Evolutionary conservation across 2,888 invertebrate species (phyloP).

Genomic region (Drosophila nigritarsus): DNA sequence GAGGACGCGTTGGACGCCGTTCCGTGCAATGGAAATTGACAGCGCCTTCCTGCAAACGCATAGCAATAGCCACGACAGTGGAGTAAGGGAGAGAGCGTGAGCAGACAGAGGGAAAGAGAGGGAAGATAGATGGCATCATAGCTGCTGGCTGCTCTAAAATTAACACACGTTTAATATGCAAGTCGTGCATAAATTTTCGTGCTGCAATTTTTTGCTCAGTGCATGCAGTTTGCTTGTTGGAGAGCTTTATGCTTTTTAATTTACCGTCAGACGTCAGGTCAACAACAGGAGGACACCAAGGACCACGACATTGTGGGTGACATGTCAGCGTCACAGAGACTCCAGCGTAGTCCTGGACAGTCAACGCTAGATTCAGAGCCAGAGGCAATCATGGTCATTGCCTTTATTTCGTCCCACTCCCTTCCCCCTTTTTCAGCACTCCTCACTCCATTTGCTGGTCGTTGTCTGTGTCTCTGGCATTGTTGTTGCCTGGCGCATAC

Average conservation of each 20-base stretch:
- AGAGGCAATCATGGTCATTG: conserved; percentile 51
- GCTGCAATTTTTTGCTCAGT: conserved; percentile 43
- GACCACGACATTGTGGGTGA: conserved; percentile 67
- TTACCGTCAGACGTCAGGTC: conserved; percentile 74
- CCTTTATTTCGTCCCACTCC: conserved; percentile 6
- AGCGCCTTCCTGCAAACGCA: conserved; percentile 57
- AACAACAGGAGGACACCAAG: conserved; percentile 52
- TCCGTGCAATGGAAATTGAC: conserved; percentile 61
- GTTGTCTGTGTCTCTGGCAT: conserved; percentile 26
- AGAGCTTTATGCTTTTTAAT: conserved; percentile 77
- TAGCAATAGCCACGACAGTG: conserved; percentile 36
- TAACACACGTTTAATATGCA: conserved; percentile 81
- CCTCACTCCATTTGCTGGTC: background rate
- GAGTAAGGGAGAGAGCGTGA: conserved; percentile 4
- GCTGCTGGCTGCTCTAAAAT: conserved; percentile 73
- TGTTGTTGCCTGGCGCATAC: conserved; percentile 60
- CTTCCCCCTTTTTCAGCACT: background rate
- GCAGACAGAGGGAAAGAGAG: background rate
- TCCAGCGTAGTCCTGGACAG: conserved; percentile 39
- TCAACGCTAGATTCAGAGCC: conserved; percentile 27
- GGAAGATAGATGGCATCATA: conserved; percentile 27
- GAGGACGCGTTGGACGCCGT: conserved; percentile 41
- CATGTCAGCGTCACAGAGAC: conserved; percentile 67
- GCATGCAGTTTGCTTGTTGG: conserved; percentile 46
- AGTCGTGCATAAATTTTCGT: conserved; percentile 77